Evolutionary conservation across 2,797 vertebrate species (phyloP).

Genomic region (Pseudotriccus pelzelni): DNA sequence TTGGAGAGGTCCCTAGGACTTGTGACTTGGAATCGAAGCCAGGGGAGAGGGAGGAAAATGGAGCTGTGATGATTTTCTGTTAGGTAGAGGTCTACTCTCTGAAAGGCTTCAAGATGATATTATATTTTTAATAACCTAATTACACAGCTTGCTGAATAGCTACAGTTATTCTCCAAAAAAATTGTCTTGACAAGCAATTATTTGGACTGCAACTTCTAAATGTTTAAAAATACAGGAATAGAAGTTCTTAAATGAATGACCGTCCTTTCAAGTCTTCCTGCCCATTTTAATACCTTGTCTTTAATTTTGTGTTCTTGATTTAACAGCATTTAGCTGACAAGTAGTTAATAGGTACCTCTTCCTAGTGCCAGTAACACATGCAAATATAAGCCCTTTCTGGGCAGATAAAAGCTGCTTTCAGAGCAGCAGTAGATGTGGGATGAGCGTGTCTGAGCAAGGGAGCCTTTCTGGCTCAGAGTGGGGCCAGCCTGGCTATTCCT

Average conservation of each 20-base stretch:
- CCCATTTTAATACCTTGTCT: not conserved
- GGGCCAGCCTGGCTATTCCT: not conserved
- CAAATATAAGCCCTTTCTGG: not conserved
- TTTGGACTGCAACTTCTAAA: conserved; percentile 24
- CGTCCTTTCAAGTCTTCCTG: not conserved
- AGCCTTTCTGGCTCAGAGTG: not conserved
- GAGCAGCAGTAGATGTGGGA: not conserved
- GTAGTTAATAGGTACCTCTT: not conserved
- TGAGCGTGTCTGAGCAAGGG: not conserved
- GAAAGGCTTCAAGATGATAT: not conserved
- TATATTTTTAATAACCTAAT: conserved; percentile 39
- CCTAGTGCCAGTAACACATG: not conserved
- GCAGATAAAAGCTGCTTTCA: not conserved
- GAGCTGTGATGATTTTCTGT: not conserved
- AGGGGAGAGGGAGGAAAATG: not conserved
- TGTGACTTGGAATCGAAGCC: not conserved
- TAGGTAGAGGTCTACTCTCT: not conserved
- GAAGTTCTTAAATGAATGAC: not conserved
- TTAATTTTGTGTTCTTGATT: not conserved
- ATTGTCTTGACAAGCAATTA: conserved; percentile 36
- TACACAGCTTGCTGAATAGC: conserved; percentile 17
- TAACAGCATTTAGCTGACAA: not conserved
- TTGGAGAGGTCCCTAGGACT: not conserved
- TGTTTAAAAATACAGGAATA: conserved; percentile 30
- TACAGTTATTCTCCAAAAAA: conserved; percentile 3